phyloP scores from a whole-genome alignment of 2,797 vertebrate species.

The Poecilia picta region DNA sequence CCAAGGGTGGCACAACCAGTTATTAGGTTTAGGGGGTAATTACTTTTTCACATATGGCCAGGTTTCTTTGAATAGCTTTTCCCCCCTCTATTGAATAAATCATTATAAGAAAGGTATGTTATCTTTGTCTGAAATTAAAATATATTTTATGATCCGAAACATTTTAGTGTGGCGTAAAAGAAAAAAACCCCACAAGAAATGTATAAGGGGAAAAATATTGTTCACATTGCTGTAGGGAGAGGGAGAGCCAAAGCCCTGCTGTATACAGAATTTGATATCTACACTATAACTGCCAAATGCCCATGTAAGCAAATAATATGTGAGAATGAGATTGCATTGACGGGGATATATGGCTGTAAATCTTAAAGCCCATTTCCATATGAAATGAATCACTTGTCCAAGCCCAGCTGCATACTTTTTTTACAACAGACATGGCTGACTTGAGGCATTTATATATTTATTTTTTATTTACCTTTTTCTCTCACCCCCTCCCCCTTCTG shows the following conservation, averaged over 20 bases:
- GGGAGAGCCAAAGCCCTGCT: slow-evolving; percentile 34
- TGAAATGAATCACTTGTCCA: slow-evolving; percentile 78
- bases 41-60: slow-evolving; percentile 4
- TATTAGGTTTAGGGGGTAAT: slow-evolving; percentile 2
- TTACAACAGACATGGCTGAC: slow-evolving; percentile 62
- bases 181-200: neutral
- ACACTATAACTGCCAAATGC: slow-evolving; percentile 70
- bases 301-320: slow-evolving; percentile 70
- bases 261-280: slow-evolving; percentile 63
- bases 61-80: neutral
- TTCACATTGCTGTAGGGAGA: slow-evolving; percentile 30
- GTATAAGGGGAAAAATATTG: neutral
- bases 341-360: slow-evolving; percentile 74
- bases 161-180: neutral
- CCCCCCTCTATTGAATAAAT: neutral
- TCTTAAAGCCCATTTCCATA: slow-evolving; percentile 79
- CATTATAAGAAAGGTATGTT: neutral
- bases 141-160: neutral
- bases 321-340: slow-evolving; percentile 70
- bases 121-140: neutral
- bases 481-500: slow-evolving; percentile 42
- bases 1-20: neutral
- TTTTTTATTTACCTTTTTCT: slow-evolving; percentile 60
- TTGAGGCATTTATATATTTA: slow-evolving; percentile 67
- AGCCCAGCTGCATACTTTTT: slow-evolving; percentile 68